These are phyloP conservation scores for Dasyprocta punctata DNA, from an alignment of 2,113 vertebrate genomes.

Conservation along the genomic window DNA sequence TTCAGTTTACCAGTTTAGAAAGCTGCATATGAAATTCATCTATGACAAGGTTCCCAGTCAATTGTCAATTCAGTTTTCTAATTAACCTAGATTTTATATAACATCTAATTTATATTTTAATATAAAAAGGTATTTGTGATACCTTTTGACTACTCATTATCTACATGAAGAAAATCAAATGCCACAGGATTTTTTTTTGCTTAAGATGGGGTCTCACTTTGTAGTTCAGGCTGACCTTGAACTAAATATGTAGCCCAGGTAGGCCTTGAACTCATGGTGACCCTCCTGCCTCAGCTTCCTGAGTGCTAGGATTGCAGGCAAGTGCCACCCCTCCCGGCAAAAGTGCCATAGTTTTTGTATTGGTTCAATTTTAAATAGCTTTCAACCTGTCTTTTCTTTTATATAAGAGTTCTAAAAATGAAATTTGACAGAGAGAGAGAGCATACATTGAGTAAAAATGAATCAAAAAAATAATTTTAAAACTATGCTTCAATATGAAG, in stretches of 20 bases:
- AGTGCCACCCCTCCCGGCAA: too few species aligned
- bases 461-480: slow-evolving; percentile 11
- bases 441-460: background rate
- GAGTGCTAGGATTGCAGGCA: too few species aligned
- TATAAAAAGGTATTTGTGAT: slow-evolving; percentile 26
- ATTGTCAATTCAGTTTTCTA: slow-evolving; percentile 23
- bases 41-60: background rate
- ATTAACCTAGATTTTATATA: slow-evolving; percentile 54
- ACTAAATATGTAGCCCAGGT: too few species aligned
- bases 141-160: background rate
- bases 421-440: background rate
- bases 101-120: slow-evolving; percentile 61
- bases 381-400: slow-evolving; percentile 5
- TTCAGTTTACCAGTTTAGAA: slow-evolving; percentile 40
- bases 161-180: slow-evolving; percentile 51
- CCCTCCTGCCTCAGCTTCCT: too few species aligned
- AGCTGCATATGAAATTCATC: slow-evolving; percentile 43
- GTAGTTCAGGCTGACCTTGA: too few species aligned
- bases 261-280: too few species aligned
- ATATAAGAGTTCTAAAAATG: background rate
- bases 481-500: background rate
- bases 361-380: background rate
- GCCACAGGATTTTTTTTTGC: too few species aligned
- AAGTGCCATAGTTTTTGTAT: background rate
- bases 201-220: too few species aligned